Evolutionary conservation across 2,888 invertebrate species (phyloP), one percentile per base, ranked within the genome.

Genomic region (Caenorhabditis angaria): DNA sequence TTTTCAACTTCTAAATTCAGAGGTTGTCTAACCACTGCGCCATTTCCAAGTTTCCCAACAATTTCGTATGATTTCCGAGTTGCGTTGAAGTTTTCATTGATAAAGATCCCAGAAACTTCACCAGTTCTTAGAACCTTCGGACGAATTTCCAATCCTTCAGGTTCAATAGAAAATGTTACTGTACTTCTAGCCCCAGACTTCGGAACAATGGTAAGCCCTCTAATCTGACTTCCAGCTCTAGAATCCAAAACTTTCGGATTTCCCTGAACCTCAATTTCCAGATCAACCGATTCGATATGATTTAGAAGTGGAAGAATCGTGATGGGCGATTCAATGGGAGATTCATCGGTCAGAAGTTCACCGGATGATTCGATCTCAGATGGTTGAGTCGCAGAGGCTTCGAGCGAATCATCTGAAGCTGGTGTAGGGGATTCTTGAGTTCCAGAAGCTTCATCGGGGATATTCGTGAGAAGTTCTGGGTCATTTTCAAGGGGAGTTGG

Each of bases 261-360:
- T 25, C 28, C 28, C 2, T 18, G 22, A 25, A 28, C 18, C 12
- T 27, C 54, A 1, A 27, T 10, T 28, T 27, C 54, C 28, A 28
- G 3, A 18, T 28, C 54, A 27, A 27, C 27, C 18, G 27, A 1
- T 1, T 27, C n/a, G 55, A n/a, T 22, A 32, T 32, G 32, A 32
- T 32, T 41, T 41, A 18, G 18, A 14, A 71, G 59, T 14, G 71
- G 71, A 0, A 71, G 66, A 41, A 71, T 71, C 3, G 66, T 64
- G 32, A 71, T 48, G 0, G 66, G 60, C 0, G 66, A 66, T 5
- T 60, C 53, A 27, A 71, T 63, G 1, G 54, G 24, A 3, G 24
- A 50, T 24, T 50, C 50, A 5, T 54, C 27, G 25, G 54, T 27
- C 27, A 54, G 28, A 2, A 54, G 18, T 54, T 54, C 54, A 14